Evolutionary conservation across 2,888 invertebrate genomes (phyloP).

Genomic region (Callosobruchus maculatus): DNA sequence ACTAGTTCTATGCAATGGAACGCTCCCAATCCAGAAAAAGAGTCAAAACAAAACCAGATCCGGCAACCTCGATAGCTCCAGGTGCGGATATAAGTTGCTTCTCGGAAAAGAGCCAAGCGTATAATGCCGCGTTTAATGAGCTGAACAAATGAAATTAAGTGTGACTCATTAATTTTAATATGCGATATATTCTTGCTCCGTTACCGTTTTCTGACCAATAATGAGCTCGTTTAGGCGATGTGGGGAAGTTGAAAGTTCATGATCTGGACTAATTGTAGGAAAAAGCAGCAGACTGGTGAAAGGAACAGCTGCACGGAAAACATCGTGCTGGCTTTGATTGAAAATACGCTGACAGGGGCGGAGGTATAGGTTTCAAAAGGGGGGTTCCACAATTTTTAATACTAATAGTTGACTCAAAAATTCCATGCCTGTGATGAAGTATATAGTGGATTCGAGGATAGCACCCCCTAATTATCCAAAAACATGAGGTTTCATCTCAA

Average conservation of each 20-base stretch:
- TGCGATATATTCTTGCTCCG: background rate
- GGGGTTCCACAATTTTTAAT: no score
- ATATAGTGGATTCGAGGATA: no score
- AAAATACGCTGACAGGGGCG: no score
- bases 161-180: constrained; percentile 3
- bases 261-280: background rate
- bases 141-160: constrained; percentile 4
- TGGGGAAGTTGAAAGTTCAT: background rate
- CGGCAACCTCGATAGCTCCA: background rate
- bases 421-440: no score
- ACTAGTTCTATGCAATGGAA: no score
- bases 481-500: no score
- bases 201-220: background rate
- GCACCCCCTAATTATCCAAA: no score
- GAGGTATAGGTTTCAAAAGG: no score
- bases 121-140: constrained; percentile 5
- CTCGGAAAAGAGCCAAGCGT: background rate
- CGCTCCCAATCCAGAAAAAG: no score
- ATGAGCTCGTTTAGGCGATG: background rate
- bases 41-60: background rate
- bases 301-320: background rate
- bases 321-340: no score
- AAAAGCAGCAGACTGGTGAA: background rate
- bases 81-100: background rate
- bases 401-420: no score